phyloP scores from a whole-genome alignment of 2,113 vertebrate species.

The Neodontobutis hainanensis region DNA sequence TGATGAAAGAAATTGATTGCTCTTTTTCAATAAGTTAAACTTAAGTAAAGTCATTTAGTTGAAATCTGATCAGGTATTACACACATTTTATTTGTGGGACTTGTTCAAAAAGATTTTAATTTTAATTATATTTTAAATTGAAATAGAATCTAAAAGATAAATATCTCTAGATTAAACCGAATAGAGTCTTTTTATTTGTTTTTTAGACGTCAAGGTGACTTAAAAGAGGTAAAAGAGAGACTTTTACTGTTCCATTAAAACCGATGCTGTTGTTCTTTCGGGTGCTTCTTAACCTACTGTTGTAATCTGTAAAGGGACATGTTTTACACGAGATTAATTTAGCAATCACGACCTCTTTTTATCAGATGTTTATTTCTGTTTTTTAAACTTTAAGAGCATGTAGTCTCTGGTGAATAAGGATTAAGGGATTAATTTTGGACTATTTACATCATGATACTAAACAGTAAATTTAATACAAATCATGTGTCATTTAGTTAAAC shows the following conservation, averaged over 20 bases:
- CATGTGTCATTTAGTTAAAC: neutral
- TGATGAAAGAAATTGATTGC: slow-evolving; percentile 67
- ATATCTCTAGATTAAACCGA: too few relatives aligned
- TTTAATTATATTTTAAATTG: too few relatives aligned
- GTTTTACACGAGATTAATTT: slow-evolving; percentile 81
- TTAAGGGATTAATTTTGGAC: slow-evolving; percentile 68
- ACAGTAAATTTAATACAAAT: slow-evolving; percentile 26
- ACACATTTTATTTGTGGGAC: too few relatives aligned
- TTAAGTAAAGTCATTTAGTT: slow-evolving; percentile 69
- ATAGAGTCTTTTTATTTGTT: slow-evolving; percentile 7
- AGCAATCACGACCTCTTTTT: slow-evolving; percentile 73
- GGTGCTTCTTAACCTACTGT: slow-evolving; percentile 55
- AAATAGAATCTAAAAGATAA: too few relatives aligned
- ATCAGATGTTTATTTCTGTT: slow-evolving; percentile 71
- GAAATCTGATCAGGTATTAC: slow-evolving; percentile 58
- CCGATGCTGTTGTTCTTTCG: slow-evolving; percentile 9
- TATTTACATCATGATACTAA: slow-evolving; percentile 49
- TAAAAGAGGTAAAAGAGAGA: too few relatives aligned
- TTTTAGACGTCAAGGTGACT: too few relatives aligned
- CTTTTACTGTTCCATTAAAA: neutral
- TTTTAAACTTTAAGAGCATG: slow-evolving; percentile 65
- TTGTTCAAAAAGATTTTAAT: too few relatives aligned
- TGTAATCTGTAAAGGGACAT: slow-evolving; percentile 74
- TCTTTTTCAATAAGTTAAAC: slow-evolving; percentile 50
- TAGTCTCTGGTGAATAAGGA: slow-evolving; percentile 65